Evolutionary conservation across 2,888 invertebrate species (phyloP).

Genomic region (Carcina quercana): DNA sequence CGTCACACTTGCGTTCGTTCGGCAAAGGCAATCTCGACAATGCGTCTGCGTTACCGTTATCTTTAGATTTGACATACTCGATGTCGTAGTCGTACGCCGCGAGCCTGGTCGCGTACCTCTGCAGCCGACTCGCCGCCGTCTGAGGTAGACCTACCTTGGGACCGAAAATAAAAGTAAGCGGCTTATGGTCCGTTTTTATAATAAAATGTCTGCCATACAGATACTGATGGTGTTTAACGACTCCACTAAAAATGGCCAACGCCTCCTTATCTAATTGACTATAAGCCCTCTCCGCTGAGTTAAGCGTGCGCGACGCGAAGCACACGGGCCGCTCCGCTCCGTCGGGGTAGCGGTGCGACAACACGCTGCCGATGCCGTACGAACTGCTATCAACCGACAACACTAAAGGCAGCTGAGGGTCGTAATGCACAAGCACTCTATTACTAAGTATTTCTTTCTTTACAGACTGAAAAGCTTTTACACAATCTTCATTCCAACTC

Average conservation of each 20-base stretch:
- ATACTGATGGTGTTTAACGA: conserved; percentile 21
- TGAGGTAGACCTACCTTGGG: conserved; percentile 23
- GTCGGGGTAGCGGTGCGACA: conserved; percentile 6
- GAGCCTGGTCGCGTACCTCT: conserved; percentile 28
- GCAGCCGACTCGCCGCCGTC: conserved; percentile 28
- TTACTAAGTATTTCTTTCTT: neutral
- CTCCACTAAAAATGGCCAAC: conserved; percentile 20
- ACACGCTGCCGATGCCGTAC: neutral
- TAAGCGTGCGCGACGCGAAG: conserved; percentile 15
- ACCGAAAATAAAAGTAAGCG: conserved; percentile 34
- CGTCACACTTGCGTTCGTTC: too few relatives aligned
- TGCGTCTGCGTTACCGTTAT: conserved; percentile 18
- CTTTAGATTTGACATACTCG: conserved; percentile 14
- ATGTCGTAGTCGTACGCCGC: conserved; percentile 27
- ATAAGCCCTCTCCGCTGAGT: conserved; percentile 14
- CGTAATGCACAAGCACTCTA: neutral
- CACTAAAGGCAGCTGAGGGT: neutral
- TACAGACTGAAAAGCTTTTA: neutral
- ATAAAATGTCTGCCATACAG: conserved; percentile 23
- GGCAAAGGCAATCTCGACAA: conserved; percentile 19
- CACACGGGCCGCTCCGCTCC: conserved; percentile 17
- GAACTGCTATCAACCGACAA: neutral
- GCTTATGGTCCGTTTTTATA: conserved; percentile 39
- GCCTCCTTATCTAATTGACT: conserved; percentile 23
- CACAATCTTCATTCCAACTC: neutral